Evolutionary conservation across 2,113 vertebrate species (phyloP).

Genomic region (Semicossyphus pulcher): DNA sequence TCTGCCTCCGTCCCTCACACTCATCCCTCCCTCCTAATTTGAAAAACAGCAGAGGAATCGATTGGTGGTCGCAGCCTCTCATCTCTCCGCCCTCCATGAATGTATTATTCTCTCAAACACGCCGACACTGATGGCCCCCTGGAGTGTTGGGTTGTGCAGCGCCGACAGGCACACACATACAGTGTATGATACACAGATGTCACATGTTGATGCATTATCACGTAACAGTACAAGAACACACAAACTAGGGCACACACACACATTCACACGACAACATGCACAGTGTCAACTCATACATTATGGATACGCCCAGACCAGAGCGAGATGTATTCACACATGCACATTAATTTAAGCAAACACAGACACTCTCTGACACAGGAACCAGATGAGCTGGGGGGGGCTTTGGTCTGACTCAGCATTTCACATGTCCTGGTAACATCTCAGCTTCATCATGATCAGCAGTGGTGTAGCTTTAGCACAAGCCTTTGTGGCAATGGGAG

Average conservation of each 20-base stretch:
- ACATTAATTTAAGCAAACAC: slow-evolving; percentile 61
- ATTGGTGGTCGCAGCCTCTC: slow-evolving; percentile 72
- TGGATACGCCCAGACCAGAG: slow-evolving; percentile 49
- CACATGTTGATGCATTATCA: slow-evolving; percentile 61
- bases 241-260: slow-evolving; percentile 4
- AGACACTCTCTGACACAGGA: slow-evolving; percentile 51
- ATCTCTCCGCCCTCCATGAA: slow-evolving; percentile 51
- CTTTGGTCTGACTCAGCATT: slow-evolving; percentile 64
- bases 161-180: slow-evolving; percentile 1
- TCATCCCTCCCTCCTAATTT: slow-evolving; percentile 70
- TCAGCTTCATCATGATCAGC: slow-evolving; percentile 26
- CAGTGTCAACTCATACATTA: slow-evolving; percentile 64
- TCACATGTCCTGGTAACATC: slow-evolving; percentile 34
- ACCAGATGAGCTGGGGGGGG: slow-evolving; percentile 37
- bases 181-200: slow-evolving; percentile 30
- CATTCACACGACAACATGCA: slow-evolving; percentile 22
- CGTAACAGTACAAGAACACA: slow-evolving; percentile 30
- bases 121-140: slow-evolving; percentile 58
- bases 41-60: slow-evolving; percentile 73
- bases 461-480: slow-evolving; percentile 7
- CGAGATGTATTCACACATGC: slow-evolving; percentile 54
- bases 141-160: slow-evolving; percentile 41
- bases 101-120: slow-evolving; percentile 74
- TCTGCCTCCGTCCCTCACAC: slow-evolving; percentile 2
- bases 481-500: not conserved